phyloP scores from a whole-genome alignment of 2,113 vertebrate species.

The Macrotis lagotis region DNA sequence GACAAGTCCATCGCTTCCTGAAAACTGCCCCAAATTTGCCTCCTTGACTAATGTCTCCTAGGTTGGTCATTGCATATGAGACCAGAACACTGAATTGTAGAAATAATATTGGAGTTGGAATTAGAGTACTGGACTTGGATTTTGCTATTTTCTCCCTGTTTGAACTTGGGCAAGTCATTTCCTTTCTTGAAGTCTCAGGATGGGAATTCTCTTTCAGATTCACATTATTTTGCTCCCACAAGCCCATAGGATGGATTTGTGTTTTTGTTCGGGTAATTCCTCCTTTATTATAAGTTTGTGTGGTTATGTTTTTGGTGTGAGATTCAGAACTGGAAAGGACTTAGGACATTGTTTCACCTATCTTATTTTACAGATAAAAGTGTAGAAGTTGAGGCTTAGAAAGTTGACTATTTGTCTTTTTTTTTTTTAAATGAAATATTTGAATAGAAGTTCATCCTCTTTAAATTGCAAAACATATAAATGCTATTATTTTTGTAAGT shows the following conservation, averaged over 20 bases:
- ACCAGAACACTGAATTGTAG: not conserved
- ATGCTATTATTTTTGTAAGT: not conserved
- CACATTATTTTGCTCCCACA: not conserved
- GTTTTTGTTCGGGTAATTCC: not conserved
- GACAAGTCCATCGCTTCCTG: not conserved
- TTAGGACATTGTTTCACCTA: not conserved
- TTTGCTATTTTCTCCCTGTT: not conserved
- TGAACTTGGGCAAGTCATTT: not conserved
- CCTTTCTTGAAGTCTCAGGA: not conserved
- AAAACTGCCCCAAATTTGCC: not conserved
- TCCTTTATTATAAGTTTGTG: not conserved
- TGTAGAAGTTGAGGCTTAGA: not conserved
- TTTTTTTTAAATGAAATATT: not conserved
- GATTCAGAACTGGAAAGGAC: not conserved
- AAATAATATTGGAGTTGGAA: not conserved
- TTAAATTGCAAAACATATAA: not conserved
- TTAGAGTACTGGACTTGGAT: not conserved
- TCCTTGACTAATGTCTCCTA: slow-evolving; percentile 25
- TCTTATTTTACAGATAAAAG: not conserved
- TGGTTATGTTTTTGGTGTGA: not conserved
- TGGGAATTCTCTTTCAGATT: not conserved
- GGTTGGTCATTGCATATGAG: not conserved
- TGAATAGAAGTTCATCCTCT: not conserved
- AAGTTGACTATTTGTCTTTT: not conserved
- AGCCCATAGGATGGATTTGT: not conserved